Conservation (phyloP, 2,888 invertebrate species). For the Athrips mouffetella region DNA sequence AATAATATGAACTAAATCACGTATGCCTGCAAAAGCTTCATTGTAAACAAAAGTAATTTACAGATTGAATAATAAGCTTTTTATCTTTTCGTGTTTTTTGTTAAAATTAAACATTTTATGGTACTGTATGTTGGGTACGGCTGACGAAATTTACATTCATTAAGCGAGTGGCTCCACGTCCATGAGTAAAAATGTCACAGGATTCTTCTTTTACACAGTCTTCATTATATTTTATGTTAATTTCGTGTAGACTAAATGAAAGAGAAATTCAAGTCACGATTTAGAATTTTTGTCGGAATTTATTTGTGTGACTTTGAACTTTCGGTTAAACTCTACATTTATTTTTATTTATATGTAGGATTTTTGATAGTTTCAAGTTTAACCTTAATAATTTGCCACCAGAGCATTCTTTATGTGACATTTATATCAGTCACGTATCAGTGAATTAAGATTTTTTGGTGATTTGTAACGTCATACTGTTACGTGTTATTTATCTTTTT, state of each 20-base stretch:
- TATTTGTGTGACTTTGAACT: too few species aligned
- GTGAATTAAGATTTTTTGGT: too few species aligned
- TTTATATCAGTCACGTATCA: too few species aligned
- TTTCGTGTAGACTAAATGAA: slow-evolving; percentile 19
- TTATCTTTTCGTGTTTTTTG: slow-evolving; percentile 23
- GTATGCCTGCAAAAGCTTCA: slow-evolving; percentile 16
- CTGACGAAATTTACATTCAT: slow-evolving; percentile 72
- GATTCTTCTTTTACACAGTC: slow-evolving; percentile 42
- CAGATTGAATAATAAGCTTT: slow-evolving; percentile 35
- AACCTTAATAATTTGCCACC: too few species aligned
- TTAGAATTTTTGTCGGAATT: too few species aligned
- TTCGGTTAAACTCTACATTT: too few species aligned
- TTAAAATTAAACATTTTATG: slow-evolving; percentile 53
- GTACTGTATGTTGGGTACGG: slow-evolving; percentile 46
- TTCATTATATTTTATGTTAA: slow-evolving; percentile 31
- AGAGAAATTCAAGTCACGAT: too few species aligned
- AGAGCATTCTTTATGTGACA: too few species aligned
- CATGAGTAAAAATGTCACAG: slow-evolving; percentile 44
- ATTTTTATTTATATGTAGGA: too few species aligned
- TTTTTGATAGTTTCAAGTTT: too few species aligned
- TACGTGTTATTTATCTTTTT: too few species aligned
- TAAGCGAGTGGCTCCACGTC: slow-evolving; percentile 48
- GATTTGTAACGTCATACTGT: too few species aligned
- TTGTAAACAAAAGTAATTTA: slow-evolving; percentile 29
- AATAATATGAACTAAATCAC: slow-evolving; percentile 14